Conservation (phyloP, 2,888 invertebrate species). For the Dryococelus australis region DNA sequence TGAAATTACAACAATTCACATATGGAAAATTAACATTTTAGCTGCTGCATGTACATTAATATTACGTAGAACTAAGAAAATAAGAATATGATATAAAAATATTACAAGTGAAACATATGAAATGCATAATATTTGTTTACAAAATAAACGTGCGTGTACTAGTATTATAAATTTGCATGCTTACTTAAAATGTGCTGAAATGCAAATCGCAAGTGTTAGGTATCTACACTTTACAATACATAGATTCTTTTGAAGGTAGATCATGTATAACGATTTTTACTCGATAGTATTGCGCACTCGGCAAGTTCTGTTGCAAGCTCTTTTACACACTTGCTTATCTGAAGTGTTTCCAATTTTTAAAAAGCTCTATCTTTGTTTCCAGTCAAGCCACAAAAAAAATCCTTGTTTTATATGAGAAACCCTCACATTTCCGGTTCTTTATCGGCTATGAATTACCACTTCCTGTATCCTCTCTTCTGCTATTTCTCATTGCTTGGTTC, state of each 20-base stretch:
- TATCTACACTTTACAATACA: no score
- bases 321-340: not conserved
- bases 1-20: no score
- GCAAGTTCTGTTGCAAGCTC: not conserved
- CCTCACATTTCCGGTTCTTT: not conserved
- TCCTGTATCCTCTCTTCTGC: not conserved
- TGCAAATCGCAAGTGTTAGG: no score
- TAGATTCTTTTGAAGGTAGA: slow-evolving; percentile 1
- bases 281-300: not conserved
- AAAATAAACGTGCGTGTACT: no score
- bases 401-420: slow-evolving; percentile 2
- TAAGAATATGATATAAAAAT: no score
- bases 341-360: not conserved
- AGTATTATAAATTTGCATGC: no score
- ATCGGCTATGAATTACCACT: not conserved
- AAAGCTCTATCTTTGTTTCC: not conserved
- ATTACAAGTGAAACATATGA: no score
- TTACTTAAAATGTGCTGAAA: no score
- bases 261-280: not conserved
- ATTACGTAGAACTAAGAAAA: no score
- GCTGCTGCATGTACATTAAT: no score
- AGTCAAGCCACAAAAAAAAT: not conserved
- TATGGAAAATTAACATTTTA: no score
- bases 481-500: not conserved
- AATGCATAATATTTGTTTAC: no score